Base-by-base conservation (phyloP, 2,113 vertebrate species). In the Dipodomys merriami region DNA sequence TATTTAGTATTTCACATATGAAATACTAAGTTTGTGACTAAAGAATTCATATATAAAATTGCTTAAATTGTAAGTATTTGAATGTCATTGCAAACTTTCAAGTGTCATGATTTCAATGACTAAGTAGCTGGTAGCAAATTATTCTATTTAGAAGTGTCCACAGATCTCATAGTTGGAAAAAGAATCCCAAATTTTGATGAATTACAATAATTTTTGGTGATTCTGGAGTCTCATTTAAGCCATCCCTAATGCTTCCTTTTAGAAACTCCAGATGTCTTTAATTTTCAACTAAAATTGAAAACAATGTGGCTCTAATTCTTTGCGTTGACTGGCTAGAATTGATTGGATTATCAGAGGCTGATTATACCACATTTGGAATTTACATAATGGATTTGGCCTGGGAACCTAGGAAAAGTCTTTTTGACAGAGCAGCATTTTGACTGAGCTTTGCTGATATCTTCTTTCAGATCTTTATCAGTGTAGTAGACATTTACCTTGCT, bases 251-350 rank as follows among this genome's bases (percentile, higher is more conserved):
- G 8, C 49, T 49, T 49, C 49, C 12, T 49, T 11, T 49, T 49
- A 39, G 49, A 89, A 83, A 73, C 27, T 73, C 6, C n/a, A 11
- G 22, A 19, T 81, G 25, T 69, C 7, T 69, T 86, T 92, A 73
- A 69, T 71, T 94, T 94, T 68, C 29, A 83, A 80, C 29, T 87
- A 74, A 83, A 84, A 22, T 89, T 67, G 57, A 76, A 86, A 78
- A 29, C 12, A 95, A 0, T 35, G 1, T 15, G 4, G 79, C 18
- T 88, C 44, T 93, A 20, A 83, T 91, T 57, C 93, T 94, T 73
- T 83, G 4, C 72, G n/a, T 49, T 94, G 44, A 86, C 16, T 71
- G 85, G 4, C 30, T 29, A 67, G 53, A 89, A 79, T 86, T 88
- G 67, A 77, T 13, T 81, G 69, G 69, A 23, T 68, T 83, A 3